Evolutionary conservation across 1,140 invertebrate species (phyloP).

Genomic region (Steinernema khuongi): DNA sequence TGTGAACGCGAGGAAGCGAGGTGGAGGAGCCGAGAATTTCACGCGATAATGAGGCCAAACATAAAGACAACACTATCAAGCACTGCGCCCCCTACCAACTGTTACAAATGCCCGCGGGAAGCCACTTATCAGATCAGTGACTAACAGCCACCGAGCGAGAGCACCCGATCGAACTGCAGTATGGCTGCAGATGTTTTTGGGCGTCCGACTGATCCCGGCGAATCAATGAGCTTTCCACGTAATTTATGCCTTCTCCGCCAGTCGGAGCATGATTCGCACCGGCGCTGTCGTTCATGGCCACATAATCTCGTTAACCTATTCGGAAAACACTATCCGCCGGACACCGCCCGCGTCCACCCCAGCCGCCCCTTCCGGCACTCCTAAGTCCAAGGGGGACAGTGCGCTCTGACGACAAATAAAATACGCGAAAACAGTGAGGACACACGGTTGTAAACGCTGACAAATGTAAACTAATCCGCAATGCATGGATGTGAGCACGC

Average conservation of each 20-base stretch:
- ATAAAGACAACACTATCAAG: conserved; percentile 1
- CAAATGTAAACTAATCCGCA: conserved; percentile 3
- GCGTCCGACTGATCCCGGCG: background rate
- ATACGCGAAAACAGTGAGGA: conserved; percentile 1
- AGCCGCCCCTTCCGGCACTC: no score
- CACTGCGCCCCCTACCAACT: background rate
- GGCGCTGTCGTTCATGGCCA: background rate
- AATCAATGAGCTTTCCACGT: background rate
- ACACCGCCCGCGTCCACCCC: no score
- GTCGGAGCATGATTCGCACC: background rate
- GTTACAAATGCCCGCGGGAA: conserved; percentile 3
- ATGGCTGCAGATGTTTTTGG: conserved; percentile 3
- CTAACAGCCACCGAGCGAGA: background rate
- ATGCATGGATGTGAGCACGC: conserved; percentile 6
- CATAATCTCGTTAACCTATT: background rate
- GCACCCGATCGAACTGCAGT: background rate
- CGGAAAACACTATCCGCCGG: no score
- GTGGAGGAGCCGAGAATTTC: background rate
- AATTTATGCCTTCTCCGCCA: background rate
- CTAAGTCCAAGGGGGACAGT: background rate
- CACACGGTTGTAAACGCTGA: conserved; percentile 1
- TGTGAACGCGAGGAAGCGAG: no score
- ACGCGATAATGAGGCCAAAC: background rate
- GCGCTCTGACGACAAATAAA: background rate
- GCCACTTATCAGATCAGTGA: conserved; percentile 13